Conservation (phyloP, 2,113 vertebrate species). For the Larimichthys crocea region DNA sequence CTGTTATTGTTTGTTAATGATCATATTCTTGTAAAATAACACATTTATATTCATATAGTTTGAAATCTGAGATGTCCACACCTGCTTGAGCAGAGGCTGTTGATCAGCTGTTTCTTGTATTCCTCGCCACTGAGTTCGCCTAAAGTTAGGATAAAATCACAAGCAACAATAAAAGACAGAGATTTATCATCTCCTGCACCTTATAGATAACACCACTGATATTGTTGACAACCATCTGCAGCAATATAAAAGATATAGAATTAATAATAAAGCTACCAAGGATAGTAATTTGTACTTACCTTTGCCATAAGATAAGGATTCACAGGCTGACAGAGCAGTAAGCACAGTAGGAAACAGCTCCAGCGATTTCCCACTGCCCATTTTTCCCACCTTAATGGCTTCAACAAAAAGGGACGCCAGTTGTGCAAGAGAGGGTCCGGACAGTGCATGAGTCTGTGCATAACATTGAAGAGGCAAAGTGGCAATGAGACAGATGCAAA, state of each 20-base stretch:
- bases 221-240: neutral
- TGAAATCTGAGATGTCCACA: slow-evolving; percentile 49
- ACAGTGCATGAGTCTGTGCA: slow-evolving; percentile 87
- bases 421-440: slow-evolving; percentile 85
- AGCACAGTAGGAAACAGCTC: slow-evolving; percentile 94
- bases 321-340: slow-evolving; percentile 88
- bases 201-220: neutral
- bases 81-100: slow-evolving; percentile 94
- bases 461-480: slow-evolving; percentile 12
- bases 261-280: neutral
- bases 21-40: neutral
- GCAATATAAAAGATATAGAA: too few species aligned
- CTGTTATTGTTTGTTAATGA: neutral
- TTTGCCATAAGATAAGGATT: slow-evolving; percentile 89
- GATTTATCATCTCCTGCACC: neutral
- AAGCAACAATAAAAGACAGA: neutral
- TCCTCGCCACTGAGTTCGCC: slow-evolving; percentile 94
- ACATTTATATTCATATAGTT: neutral
- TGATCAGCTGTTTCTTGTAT: slow-evolving; percentile 95
- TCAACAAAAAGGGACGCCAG: slow-evolving; percentile 90
- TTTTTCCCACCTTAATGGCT: slow-evolving; percentile 86
- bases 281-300: slow-evolving; percentile 78
- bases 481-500: neutral
- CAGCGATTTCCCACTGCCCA: slow-evolving; percentile 92
- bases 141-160: slow-evolving; percentile 59